Evolutionary conservation across 2,113 vertebrate genomes (phyloP), one percentile per base, ranked within the genome.

Genomic region (Microcebus jonahi): DNA sequence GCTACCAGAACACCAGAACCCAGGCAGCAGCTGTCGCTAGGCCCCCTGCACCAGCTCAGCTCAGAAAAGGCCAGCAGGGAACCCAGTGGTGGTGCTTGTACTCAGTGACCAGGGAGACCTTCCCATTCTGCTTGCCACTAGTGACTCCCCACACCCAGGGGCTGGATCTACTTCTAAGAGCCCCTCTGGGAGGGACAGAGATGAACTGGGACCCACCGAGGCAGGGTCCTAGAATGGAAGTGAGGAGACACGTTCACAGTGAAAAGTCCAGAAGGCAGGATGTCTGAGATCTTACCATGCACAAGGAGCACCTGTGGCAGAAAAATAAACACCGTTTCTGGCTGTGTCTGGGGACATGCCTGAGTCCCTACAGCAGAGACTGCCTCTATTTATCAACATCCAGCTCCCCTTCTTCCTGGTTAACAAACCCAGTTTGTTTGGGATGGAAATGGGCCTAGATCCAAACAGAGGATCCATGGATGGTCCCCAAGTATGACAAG

Each of bases 51-150:
- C 29, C 34, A 65, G 23, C 42, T 71, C 25, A 34, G 48, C 39
- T 36, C 29, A 2, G 31, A 48, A 83, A 88, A 36, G 42, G 21
- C 14, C 55, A 17, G n/a, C 59, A 45, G 57, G 34, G 79, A 61
- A 12, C n/a, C 85, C 34, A 2, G 31, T 4, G 9, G 36, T 20
- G 10, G 9, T 39, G 18, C 21, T 67, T 17, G 8, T 23, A 14
- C 45, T 42, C 25, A 12, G 14, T 34, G 34, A 68, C 36, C 75
- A 29, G 13, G 45, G 83, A n/a, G 23, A 7, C 57, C 36, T 57
- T 21, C 39, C 23, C 0, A 0, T 9, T 23, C 63, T 10, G 29
- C n/a, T 42, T 34, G 21, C 14, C 84, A 21, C 57, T 10, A n/a
- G 42, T 48, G 76, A 89, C 15, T 61, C 1, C 8, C 25, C 42